phyloP scores from a whole-genome alignment of 2,113 vertebrate genomes.

The Carlito syrichta region DNA sequence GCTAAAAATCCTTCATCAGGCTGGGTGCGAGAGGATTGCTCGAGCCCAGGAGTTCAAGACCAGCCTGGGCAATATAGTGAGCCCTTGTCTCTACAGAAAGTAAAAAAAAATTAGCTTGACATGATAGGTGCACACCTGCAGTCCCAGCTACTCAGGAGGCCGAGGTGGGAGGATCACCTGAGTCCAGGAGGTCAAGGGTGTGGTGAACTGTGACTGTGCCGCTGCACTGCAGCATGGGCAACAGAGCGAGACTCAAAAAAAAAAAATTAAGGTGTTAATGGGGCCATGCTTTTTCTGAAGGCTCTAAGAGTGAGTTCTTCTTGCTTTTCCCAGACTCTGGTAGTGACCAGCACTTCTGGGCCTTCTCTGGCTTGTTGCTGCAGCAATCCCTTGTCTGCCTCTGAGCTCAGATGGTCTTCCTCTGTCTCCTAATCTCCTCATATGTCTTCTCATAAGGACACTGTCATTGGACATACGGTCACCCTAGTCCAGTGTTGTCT shows the following conservation, averaged over 20 bases:
- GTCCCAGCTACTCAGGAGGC: too few species aligned
- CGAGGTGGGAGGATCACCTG: too few species aligned
- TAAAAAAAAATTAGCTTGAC: too few species aligned
- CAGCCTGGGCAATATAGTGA: too few species aligned
- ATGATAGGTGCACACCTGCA: too few species aligned
- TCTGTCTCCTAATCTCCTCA: not conserved
- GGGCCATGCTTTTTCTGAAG: not conserved
- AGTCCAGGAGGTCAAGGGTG: too few species aligned
- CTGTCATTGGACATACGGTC: not conserved
- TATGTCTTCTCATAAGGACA: not conserved
- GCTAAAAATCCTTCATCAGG: not conserved
- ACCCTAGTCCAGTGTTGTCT: not conserved
- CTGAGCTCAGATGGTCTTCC: not conserved
- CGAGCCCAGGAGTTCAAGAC: too few species aligned
- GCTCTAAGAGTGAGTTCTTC: not conserved
- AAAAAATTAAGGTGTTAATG: not conserved
- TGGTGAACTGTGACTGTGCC: too few species aligned
- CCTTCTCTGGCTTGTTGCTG: not conserved
- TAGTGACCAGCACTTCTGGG: not conserved
- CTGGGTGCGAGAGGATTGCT: too few species aligned
- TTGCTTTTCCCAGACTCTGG: not conserved
- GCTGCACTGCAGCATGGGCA: too few species aligned
- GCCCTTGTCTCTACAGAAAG: too few species aligned
- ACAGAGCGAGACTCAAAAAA: too few species aligned
- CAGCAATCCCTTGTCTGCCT: fast-evolving